Evolutionary conservation across 2,113 vertebrate genomes (phyloP).

Genomic region (Mungos mungo): DNA sequence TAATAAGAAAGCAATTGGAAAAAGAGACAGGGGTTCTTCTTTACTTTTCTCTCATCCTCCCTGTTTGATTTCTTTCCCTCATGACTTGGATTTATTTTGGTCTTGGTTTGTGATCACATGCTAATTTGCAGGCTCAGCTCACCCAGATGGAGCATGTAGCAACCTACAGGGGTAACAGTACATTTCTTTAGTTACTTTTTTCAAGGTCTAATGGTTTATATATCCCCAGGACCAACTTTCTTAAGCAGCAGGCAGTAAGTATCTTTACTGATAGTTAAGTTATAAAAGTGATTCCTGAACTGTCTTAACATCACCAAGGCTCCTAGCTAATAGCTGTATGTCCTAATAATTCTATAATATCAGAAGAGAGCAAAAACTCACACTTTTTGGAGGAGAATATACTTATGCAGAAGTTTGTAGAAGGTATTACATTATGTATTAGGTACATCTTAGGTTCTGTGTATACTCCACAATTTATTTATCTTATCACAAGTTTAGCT

Average conservation of each 20-base stretch:
- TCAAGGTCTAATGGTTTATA: slow-evolving; percentile 7
- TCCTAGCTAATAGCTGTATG: neutral
- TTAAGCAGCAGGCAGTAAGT: slow-evolving; percentile 19
- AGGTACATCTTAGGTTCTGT: neutral
- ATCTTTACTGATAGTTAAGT: slow-evolving; percentile 15
- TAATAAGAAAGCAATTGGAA: slow-evolving; percentile 63
- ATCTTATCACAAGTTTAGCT: neutral
- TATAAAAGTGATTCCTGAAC: neutral
- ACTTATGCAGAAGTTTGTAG: neutral
- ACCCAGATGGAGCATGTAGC: neutral
- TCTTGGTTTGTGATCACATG: slow-evolving; percentile 13
- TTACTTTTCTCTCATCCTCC: neutral
- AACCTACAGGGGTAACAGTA: neutral
- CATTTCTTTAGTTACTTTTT: neutral
- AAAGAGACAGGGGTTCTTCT: slow-evolving; percentile 41
- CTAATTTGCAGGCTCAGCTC: slow-evolving; percentile 49
- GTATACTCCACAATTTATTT: neutral
- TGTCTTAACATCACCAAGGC: neutral
- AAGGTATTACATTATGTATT: neutral
- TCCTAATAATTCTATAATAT: neutral
- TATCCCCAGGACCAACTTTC: slow-evolving; percentile 9
- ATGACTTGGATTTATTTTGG: slow-evolving; percentile 50
- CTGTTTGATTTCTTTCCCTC: neutral
- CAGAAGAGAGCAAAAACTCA: neutral
- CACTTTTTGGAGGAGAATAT: neutral